Percentiles rank a stretch among this genome's conserved stretches.
Conservation (phyloP, 2,888 invertebrate species). For the Macaria liturata region DNA sequence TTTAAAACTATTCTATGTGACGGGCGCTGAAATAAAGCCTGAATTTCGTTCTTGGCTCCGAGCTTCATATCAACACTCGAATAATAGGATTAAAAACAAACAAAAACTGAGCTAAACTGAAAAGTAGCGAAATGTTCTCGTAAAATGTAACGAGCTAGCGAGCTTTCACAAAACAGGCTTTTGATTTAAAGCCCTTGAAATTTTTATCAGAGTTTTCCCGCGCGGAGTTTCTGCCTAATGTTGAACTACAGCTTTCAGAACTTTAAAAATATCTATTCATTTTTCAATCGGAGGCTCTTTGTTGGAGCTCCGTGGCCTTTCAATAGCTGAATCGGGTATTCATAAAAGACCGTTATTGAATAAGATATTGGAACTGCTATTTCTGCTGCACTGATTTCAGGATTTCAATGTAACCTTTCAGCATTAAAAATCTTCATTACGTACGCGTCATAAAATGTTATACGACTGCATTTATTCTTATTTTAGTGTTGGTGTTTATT, state of each 20-base stretch:
- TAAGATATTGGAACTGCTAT: slow-evolving; percentile 35
- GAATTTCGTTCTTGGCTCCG: slow-evolving; percentile 28
- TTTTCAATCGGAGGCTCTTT: slow-evolving; percentile 42
- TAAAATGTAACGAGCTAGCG: slow-evolving; percentile 44
- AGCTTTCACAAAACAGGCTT: slow-evolving; percentile 42
- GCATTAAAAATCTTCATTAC: slow-evolving; percentile 16
- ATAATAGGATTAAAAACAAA: slow-evolving; percentile 50
- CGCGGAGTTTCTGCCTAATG: slow-evolving; percentile 21
- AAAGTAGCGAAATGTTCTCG: slow-evolving; percentile 41
- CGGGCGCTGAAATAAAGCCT: slow-evolving; percentile 26
- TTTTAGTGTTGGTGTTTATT: background rate
- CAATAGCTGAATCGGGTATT: slow-evolving; percentile 34
- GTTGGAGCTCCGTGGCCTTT: slow-evolving; percentile 31
- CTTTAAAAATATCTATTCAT: slow-evolving; percentile 41
- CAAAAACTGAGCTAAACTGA: slow-evolving; percentile 41
- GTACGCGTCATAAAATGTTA: background rate
- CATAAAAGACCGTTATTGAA: slow-evolving; percentile 37
- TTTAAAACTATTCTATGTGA: slow-evolving; percentile 15
- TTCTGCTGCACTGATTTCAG: slow-evolving; percentile 32
- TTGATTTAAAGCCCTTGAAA: slow-evolving; percentile 53
- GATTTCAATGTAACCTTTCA: slow-evolving; percentile 16
- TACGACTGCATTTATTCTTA: background rate
- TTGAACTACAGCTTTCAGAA: slow-evolving; percentile 29
- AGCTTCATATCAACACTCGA: slow-evolving; percentile 35
- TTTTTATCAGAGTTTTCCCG: slow-evolving; percentile 47